Base-by-base conservation (phyloP, 92 coral and sea anemone species). In the Porites rus region DNA sequence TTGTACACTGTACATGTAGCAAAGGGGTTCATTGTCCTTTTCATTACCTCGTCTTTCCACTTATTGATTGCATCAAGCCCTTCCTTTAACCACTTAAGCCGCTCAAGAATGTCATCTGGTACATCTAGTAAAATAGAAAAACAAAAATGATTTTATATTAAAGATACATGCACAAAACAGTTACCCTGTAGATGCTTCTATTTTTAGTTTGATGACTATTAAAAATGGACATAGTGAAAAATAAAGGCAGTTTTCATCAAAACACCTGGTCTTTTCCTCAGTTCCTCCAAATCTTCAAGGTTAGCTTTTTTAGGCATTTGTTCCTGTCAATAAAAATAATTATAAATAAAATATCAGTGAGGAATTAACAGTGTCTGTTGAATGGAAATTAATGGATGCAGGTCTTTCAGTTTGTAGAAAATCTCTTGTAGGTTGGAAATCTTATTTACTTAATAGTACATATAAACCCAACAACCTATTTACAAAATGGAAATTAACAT, bases 271-370 rank as follows among this genome's bases (percentile, higher is more conserved):
- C 93, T 89, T 3, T 91, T 95, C 65, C 92, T 88, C 54, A 97
- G 92, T 58, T 97, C 99, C 17, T 93, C 98, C 72, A 97, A 76
- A 69, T 97, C 99, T 50, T 93, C 89, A 71, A 95, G 79, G 90
- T 95, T 93, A 56, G 99, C 99, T 82, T 97, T 97, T 72, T 83
- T 95, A 1, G 98, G 99, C 99, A 97, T 97, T 87, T 89, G 92
- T 80, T 92, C 99, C 99, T 97, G 68, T 16, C 56, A 62, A 31
- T 58, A 6, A 21, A 9, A 56, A 10, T 14, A 56, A 56, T 56
- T 56, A 56, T 56, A 56, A 56, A 56, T 56, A 10, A 56, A 13
- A 54, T 9, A 54, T 56, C 16, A 56, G 3, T 56, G 16, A 56
- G 13, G 16, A 56, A 54, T 13, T 56, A 10, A 56, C 61, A 38